Evolutionary conservation across 2,113 vertebrate species (phyloP), one percentile per base, ranked within the genome.

Genomic region (Pimephales promelas): DNA sequence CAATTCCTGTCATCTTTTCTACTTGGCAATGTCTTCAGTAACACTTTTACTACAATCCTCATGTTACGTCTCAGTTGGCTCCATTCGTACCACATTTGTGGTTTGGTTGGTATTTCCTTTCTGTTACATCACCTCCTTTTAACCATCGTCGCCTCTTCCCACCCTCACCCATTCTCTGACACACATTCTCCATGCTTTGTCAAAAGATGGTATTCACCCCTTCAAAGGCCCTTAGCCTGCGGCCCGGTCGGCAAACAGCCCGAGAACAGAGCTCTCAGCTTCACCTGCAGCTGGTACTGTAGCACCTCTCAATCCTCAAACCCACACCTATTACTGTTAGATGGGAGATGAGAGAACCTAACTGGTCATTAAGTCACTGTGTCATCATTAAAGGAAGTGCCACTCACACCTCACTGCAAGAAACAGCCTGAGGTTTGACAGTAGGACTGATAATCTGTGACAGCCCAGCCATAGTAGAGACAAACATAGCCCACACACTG

Each of bases 161-260:
- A n/a, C 61, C 18, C 70, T 49, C 43, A 49, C 45, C 74, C 83
- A 83, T 88, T 84, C 34, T 92, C 88, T 90, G 82, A 87, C 91
- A 91, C 97, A 93, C 97, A 93, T 91, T 88, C 94, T 91, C 92
- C 96, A 97, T 96, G 94, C 94, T 97, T 96, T 95, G 95, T 99
- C 96, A 96, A 98, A 99, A 99, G 98, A 99, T 99, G 98, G 98
- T 96, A 98, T 98, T 99, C 97, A 97, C 98, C 97, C 98, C 98
- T 99, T 98, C 97, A 99, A 99, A 98, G 98, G 97, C 98, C 97
- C 96, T 96, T 98, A 99, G 97, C 98, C 98, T 99, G 98, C 98
- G 98, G 96, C 98, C 97, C 97, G 96, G 97, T 96, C 93, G 93
- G 97, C 94, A 97, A 98, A 99, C 98, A 99, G 98, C 97, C 97